Evolutionary conservation across 2,113 vertebrate species (phyloP).

Genomic region (Nasalis larvatus): DNA sequence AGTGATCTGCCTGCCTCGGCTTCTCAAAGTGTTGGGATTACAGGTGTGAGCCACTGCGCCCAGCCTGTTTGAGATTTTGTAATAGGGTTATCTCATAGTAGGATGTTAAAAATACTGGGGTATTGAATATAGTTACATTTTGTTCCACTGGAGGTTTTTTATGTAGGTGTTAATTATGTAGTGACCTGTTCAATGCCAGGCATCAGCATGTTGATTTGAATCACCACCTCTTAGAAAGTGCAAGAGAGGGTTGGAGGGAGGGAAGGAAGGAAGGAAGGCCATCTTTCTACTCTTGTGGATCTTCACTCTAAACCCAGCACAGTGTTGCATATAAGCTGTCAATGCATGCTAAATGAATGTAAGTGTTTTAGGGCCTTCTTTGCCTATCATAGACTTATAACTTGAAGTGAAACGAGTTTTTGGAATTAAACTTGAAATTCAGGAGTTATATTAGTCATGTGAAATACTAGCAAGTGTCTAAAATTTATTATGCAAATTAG

Average conservation of each 20-base stretch:
- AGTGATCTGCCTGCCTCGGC: no score
- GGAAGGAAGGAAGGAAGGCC: not conserved
- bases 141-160: not conserved
- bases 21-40: no score
- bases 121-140: not conserved
- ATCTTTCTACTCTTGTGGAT: not conserved
- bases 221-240: not conserved
- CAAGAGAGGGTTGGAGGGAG: not conserved
- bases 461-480: not conserved
- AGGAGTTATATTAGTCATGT: not conserved
- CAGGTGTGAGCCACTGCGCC: no score
- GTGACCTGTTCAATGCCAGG: not conserved
- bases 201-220: not conserved
- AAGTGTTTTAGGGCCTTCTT: not conserved
- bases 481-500: not conserved
- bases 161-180: not conserved
- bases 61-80: not conserved
- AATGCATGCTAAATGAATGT: not conserved
- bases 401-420: slow-evolving; percentile 14
- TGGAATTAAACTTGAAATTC: slow-evolving; percentile 20
- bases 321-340: not conserved
- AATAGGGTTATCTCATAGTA: not conserved
- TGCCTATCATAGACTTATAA: not conserved
- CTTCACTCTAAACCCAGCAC: not conserved
- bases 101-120: not conserved